Evolutionary conservation across 2,888 invertebrate genomes (phyloP), one percentile per base, ranked within the genome.

Genomic region (Caenorhabditis sulstoni): DNA sequence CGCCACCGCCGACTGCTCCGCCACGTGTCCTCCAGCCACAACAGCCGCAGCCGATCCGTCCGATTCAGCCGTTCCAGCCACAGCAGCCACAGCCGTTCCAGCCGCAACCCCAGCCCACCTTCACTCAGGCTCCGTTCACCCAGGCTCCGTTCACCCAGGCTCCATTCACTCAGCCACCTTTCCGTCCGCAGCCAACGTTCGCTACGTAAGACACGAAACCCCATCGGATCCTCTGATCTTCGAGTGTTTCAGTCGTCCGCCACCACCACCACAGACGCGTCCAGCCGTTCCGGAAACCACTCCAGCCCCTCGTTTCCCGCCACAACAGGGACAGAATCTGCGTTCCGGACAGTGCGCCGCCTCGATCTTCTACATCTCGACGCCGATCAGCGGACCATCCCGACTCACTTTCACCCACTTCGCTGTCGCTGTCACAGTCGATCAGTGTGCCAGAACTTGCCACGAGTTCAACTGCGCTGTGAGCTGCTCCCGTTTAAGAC

Each of bases 401-500:
- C 82, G 86, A 41, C 88, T 86, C 52, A 80, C 85, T 5, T 89
- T 87, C 81, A 87, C 89, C 41, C 89, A 89, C 65, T 89, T 89
- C 49, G 89, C 89, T 47, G 84, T 88, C 47, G 89, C 89, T 41
- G 89, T 89, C 45, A 89, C 89, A n/a, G 88, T 89, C 16, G 89
- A 89, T 66, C 89, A 89, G 76, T 89, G 89, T 64, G 89, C 89
- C 20, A 78, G 89, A 58, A 89, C 89, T 65, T 88, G 88, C 61
- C 88, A 89, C 77, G 89, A 89, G 70, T 89, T 89, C 84, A 89
- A 89, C 61, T 89, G 89, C 67, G 89, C 87, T 50, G 88, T 87
- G 59, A 71, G 84, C 73, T 14, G 44, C 9, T 1, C 22, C n/a
- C 8, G 16, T 39, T 9, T 29, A 3, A 3, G 29, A 29, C 29